phyloP scores from a whole-genome alignment of 2,797 vertebrate species.

The Amphiprion clarkii region DNA sequence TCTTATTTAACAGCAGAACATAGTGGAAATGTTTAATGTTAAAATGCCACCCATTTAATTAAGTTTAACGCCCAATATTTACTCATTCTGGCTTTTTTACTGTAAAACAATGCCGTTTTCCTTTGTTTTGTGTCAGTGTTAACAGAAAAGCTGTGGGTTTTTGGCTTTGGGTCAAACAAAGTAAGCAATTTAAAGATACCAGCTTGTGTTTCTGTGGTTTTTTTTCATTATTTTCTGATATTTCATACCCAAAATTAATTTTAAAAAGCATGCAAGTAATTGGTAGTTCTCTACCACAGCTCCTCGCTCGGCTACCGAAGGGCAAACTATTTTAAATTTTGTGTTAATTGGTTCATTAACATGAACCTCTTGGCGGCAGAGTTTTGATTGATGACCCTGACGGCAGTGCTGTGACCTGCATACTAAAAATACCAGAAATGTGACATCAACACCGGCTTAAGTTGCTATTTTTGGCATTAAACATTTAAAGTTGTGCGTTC shows the following conservation, averaged over 20 bases:
- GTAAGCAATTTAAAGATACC: background rate
- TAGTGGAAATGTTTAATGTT: too few relatives aligned
- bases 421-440: conserved; percentile 19
- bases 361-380: background rate
- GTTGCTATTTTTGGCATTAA: conserved; percentile 15
- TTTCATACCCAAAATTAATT: background rate
- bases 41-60: too few relatives aligned
- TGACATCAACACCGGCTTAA: conserved; percentile 18
- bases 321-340: background rate
- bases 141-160: background rate
- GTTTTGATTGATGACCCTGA: conserved; percentile 24
- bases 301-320: background rate
- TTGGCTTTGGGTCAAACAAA: background rate
- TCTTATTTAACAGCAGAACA: too few relatives aligned
- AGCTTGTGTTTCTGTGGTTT: background rate
- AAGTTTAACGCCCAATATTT: background rate
- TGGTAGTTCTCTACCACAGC: background rate
- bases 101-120: background rate
- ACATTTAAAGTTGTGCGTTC: conserved; percentile 6
- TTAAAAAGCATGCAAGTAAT: background rate
- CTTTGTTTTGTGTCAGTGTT: too few relatives aligned
- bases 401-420: conserved; percentile 24
- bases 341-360: background rate
- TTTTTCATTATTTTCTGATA: background rate
- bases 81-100: background rate